These are phyloP conservation scores for Euleptes europaea DNA, from an alignment of 2,113 vertebrate species.

Conservation along the genomic window DNA sequence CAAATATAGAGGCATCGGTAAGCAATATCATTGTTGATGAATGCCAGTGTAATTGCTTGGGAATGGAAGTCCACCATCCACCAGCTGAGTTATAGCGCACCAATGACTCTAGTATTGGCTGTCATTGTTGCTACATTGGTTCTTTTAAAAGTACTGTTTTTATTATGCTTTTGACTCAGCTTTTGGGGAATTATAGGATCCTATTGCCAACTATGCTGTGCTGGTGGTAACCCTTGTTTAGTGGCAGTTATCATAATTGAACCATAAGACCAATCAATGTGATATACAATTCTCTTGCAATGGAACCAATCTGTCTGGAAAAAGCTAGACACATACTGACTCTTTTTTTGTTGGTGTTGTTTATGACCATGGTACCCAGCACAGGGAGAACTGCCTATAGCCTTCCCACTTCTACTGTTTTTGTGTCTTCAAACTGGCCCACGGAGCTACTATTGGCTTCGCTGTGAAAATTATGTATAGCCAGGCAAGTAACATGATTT, in stretches of 20 bases:
- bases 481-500: too few species aligned
- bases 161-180: neutral
- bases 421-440: too few species aligned
- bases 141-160: too few species aligned
- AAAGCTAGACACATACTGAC: conserved; percentile 28
- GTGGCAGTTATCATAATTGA: neutral
- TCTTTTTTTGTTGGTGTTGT: too few species aligned
- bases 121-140: neutral
- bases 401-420: too few species aligned
- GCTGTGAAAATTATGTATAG: too few species aligned
- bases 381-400: too few species aligned
- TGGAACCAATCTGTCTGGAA: conserved; percentile 45
- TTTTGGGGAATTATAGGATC: neutral
- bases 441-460: too few species aligned
- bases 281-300: conserved; percentile 12
- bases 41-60: neutral
- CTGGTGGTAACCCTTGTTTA: neutral
- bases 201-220: neutral
- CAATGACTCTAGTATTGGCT: neutral
- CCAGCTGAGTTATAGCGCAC: too few species aligned
- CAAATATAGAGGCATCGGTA: neutral
- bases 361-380: too few species aligned
- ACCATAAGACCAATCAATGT: neutral
- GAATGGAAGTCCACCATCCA: too few species aligned
- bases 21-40: neutral